phyloP scores from a whole-genome alignment of 2,797 vertebrate genomes.

The Vultur gryphus region DNA sequence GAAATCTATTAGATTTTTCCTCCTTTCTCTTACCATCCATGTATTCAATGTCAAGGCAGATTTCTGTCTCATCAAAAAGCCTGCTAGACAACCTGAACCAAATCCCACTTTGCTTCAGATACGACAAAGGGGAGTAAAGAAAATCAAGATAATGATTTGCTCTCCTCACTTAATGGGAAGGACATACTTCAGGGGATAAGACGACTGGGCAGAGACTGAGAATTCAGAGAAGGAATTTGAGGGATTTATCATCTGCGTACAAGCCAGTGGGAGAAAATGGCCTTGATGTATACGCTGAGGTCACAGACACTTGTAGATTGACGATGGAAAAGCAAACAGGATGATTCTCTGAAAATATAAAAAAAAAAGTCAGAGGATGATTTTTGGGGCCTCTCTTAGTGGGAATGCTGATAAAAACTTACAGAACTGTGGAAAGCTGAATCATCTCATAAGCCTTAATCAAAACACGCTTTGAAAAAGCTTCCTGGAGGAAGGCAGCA shows the following conservation, averaged over 20 bases:
- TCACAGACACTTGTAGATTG: not conserved
- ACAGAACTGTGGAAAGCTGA: slow-evolving; percentile 24
- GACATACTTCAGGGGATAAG: not conserved
- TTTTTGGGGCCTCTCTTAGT: not conserved
- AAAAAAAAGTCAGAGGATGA: not conserved
- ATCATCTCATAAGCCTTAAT: slow-evolving; percentile 22
- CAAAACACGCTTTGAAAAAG: slow-evolving; percentile 33
- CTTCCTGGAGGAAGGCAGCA: slow-evolving; percentile 23
- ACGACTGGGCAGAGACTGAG: not conserved
- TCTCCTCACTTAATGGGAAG: not conserved
- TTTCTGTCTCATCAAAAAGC: not conserved
- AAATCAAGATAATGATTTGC: not conserved
- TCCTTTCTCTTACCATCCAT: not conserved
- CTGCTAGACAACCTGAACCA: not conserved
- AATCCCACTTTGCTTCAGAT: not conserved
- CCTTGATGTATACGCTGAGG: not conserved
- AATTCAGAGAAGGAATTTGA: not conserved
- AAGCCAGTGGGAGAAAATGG: not conserved
- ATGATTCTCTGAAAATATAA: not conserved
- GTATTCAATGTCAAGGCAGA: not conserved
- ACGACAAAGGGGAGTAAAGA: not conserved
- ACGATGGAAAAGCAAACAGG: slow-evolving; percentile 2
- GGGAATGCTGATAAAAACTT: not conserved
- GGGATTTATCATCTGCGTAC: not conserved
- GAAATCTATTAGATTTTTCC: not conserved